A percentile compares a stretch with the other conserved stretches of the same genome.
Conservation (phyloP, 2,113 vertebrate species). For the Perognathus longimembris region DNA sequence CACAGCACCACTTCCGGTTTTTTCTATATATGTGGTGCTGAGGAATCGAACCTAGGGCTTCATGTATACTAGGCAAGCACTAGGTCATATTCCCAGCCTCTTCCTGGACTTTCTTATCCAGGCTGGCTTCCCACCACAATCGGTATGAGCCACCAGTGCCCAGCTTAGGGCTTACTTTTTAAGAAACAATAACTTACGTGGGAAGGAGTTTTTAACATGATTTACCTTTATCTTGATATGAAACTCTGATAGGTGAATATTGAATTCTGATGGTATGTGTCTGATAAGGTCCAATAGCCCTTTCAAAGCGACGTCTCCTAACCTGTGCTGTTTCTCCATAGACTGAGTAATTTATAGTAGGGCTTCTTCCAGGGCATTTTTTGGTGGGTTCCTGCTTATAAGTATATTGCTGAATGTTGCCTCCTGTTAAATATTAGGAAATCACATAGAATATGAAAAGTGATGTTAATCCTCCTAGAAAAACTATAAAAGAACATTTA, state of each 20-base stretch:
- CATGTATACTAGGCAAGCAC: too few relatives aligned
- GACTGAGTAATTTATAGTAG: slow-evolving; percentile 74
- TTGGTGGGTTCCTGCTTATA: slow-evolving; percentile 89
- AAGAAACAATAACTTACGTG: neutral
- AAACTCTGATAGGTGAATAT: slow-evolving; percentile 17
- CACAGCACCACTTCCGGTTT: too few relatives aligned
- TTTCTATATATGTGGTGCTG: too few relatives aligned
- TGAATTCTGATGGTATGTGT: slow-evolving; percentile 81
- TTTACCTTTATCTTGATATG: slow-evolving; percentile 79
- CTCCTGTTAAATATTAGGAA: slow-evolving; percentile 86
- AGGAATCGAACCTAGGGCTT: too few relatives aligned
- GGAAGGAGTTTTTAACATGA: neutral
- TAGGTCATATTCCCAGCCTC: too few relatives aligned
- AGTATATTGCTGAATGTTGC: slow-evolving; percentile 92
- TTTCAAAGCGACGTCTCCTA: slow-evolving; percentile 82
- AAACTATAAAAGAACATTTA: neutral
- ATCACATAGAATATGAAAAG: neutral
- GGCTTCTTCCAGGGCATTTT: slow-evolving; percentile 86
- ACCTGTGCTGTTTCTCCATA: slow-evolving; percentile 78
- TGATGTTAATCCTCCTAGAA: neutral
- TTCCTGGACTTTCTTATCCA: too few relatives aligned
- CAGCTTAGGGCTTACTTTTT: neutral
- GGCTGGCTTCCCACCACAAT: too few relatives aligned
- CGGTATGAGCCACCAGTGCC: too few relatives aligned
- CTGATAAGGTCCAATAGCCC: slow-evolving; percentile 58